Percentiles rank a stretch among this genome's conserved stretches.
phyloP scores from a whole-genome alignment of 2,113 vertebrate genomes.

The Thermophis baileyi region DNA sequence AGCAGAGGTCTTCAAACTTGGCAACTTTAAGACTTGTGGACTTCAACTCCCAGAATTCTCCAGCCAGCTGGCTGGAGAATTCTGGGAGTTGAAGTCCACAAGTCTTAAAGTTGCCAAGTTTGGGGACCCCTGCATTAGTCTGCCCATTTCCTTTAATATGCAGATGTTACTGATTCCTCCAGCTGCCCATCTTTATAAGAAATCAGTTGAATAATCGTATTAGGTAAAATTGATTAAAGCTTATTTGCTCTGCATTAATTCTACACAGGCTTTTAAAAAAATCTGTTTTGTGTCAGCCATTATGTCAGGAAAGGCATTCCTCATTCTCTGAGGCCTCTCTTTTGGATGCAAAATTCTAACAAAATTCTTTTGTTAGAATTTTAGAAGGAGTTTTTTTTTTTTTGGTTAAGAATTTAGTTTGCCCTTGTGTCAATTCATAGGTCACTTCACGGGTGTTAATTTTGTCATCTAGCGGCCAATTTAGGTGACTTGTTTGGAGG shows the following conservation, averaged over 20 bases:
- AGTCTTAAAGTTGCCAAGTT: too few species aligned
- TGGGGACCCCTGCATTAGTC: too few species aligned
- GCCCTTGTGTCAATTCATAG: not conserved
- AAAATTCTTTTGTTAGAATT: not conserved
- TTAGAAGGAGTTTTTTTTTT: too few species aligned
- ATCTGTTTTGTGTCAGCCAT: not conserved
- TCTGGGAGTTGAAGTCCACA: too few species aligned
- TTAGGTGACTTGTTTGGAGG: not conserved
- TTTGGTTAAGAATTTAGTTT: too few species aligned
- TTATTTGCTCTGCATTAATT: not conserved
- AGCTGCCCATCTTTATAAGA: not conserved
- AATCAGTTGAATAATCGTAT: not conserved
- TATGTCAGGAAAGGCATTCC: not conserved
- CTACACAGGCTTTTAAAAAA: not conserved
- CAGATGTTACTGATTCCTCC: not conserved
- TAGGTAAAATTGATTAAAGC: not conserved
- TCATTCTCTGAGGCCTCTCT: not conserved
- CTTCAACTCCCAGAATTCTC: too few species aligned
- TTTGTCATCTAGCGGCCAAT: not conserved
- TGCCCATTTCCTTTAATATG: not conserved
- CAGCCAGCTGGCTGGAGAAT: too few species aligned
- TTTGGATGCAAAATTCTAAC: not conserved
- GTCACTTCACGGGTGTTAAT: not conserved
- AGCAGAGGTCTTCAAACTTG: too few species aligned
- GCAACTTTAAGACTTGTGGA: too few species aligned